Evolutionary conservation across 2,113 vertebrate species (phyloP), one percentile per base, ranked within the genome.

Genomic region (Nansenia antarctica): DNA sequence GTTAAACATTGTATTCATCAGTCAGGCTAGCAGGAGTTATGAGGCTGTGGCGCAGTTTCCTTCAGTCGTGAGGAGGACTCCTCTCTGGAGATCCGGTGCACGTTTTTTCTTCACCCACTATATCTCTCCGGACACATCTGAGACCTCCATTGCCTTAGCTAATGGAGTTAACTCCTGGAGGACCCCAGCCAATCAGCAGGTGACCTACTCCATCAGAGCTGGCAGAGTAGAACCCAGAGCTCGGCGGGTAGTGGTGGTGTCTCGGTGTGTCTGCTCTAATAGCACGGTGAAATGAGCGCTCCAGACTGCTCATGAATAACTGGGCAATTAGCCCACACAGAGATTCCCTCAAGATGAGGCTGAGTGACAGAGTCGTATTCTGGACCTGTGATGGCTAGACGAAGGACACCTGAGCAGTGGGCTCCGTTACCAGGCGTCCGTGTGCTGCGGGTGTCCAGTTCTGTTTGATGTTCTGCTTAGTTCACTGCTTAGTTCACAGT

Each of bases 161-260:
- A 81, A 89, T 85, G 79, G 70, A 81, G 80, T 75, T 65, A 74
- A 69, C 73, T 83, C 73, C 67, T 72, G 0, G 1, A 77, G 72
- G 66, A 76, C 73, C 65, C 24, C 54, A 64, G 73, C 70, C 74
- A 75, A 82, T 85, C 63, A 67, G 73, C 57, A 61, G 47, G 66
- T 83, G 77, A 83, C 73, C 77, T 59, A 70, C 32, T 65, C 70
- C 53, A 20, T 72, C 70, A 80, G 68, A 73, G 72, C 66, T 71
- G 60, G 59, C 69, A 67, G 73, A 70, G 72, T 27, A 58, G 2
- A 31, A 58, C 27, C 30, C 55, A 30, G 29, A 29, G 29, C 5
- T 12, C n/a, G 55, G 55, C 29, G 9, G 53, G 53, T 31, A 15
- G 70, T 49, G 35, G 32, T 70, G 52, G 72, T 65, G 68, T 67